Percentiles rank a stretch among this genome's conserved stretches.
Conservation (phyloP, 2,797 vertebrate genomes). For the Sebastes taczanowskii region DNA sequence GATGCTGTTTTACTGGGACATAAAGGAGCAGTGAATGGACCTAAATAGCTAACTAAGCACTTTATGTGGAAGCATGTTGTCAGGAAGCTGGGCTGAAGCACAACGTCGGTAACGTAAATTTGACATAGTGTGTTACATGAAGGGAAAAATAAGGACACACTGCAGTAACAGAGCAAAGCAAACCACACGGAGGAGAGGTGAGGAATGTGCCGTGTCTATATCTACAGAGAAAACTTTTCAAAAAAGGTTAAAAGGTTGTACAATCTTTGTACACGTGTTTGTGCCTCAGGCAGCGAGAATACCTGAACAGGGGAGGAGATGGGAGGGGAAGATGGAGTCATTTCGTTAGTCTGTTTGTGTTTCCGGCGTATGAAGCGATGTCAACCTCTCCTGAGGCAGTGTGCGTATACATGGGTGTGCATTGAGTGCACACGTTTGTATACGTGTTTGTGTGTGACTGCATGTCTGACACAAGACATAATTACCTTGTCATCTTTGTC, state of each 20-base stretch:
- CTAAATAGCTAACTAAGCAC: conserved; percentile 82
- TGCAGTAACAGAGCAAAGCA: conserved; percentile 20
- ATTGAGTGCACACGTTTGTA: not conserved
- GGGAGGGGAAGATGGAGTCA: conserved; percentile 58
- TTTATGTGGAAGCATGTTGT: conserved; percentile 73
- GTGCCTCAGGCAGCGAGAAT: conserved; percentile 58
- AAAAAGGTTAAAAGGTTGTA: conserved; percentile 74
- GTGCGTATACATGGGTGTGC: not conserved
- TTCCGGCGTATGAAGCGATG: conserved; percentile 64
- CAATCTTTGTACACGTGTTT: conserved; percentile 69
- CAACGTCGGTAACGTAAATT: conserved; percentile 40
- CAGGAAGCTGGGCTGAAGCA: conserved; percentile 63
- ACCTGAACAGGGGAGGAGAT: conserved; percentile 40
- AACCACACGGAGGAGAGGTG: conserved; percentile 34
- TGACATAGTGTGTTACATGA: conserved; percentile 16
- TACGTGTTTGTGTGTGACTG: conserved; percentile 9
- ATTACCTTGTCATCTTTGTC: conserved; percentile 99
- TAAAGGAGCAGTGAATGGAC: conserved; percentile 77
- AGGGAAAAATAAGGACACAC: conserved; percentile 27
- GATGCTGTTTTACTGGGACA: conserved; percentile 83
- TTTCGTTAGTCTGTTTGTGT: conserved; percentile 68
- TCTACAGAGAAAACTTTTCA: conserved; percentile 53
- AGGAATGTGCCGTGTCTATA: conserved; percentile 32
- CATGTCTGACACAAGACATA: conserved; percentile 85
- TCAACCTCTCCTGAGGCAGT: conserved; percentile 63